Conservation (phyloP, 2,888 invertebrate genomes). For the Agriopis marginaria region DNA sequence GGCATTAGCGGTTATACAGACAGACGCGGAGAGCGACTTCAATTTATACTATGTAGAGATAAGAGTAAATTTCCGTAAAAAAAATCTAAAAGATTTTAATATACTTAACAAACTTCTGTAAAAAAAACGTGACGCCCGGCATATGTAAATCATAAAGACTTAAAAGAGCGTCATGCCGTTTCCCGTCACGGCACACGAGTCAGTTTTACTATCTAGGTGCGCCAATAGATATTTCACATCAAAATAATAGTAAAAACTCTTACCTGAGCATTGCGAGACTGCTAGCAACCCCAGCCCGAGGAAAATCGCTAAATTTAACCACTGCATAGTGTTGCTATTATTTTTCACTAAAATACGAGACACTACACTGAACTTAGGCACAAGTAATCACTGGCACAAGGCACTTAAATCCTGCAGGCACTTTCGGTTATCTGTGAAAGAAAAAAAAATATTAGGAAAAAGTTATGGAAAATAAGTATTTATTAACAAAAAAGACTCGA, state of each 20-base stretch:
- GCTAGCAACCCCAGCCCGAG: conserved; percentile 66
- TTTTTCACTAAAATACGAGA: conserved; percentile 57
- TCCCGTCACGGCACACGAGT: too few relatives aligned
- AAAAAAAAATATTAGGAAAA: conserved; percentile 42
- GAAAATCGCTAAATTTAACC: conserved; percentile 65
- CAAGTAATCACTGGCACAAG: conserved; percentile 71
- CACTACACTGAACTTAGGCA: conserved; percentile 46
- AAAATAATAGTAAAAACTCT: conserved; percentile 16
- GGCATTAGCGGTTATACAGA: too few relatives aligned
- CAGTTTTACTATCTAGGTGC: too few relatives aligned
- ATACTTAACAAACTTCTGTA: too few relatives aligned
- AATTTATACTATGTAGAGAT: too few relatives aligned
- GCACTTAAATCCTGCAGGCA: conserved; percentile 74
- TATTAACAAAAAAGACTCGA: background rate
- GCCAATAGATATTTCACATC: too few relatives aligned
- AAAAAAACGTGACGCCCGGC: too few relatives aligned
- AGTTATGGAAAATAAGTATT: background rate
- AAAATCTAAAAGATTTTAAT: too few relatives aligned
- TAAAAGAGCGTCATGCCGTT: too few relatives aligned
- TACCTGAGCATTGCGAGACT: conserved; percentile 75
- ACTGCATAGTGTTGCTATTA: conserved; percentile 68
- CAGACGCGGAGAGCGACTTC: too few relatives aligned
- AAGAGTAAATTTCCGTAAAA: too few relatives aligned
- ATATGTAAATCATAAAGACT: too few relatives aligned
- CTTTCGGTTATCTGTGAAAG: conserved; percentile 66